Evolutionary conservation across 1,140 invertebrate species (phyloP).

Genomic region (Drosophila persimilis): DNA sequence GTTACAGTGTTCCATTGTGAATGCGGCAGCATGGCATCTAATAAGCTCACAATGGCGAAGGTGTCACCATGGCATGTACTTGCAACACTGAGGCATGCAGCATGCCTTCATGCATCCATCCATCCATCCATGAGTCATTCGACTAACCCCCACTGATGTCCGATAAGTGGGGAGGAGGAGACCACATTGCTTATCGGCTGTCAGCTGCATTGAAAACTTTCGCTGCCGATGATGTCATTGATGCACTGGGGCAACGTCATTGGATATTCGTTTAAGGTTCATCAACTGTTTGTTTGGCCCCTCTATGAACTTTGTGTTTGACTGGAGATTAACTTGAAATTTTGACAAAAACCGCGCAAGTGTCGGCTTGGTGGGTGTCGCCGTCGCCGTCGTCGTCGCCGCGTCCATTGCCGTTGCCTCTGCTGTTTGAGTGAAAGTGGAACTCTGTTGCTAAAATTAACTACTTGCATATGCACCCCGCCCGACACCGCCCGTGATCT

Average conservation of each 20-base stretch:
- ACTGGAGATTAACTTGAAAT: constrained; percentile 63
- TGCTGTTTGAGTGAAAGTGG: constrained; percentile 66
- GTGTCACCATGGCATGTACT: constrained; percentile 7
- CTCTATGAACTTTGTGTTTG: constrained; percentile 1
- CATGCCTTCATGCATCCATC: constrained; percentile 47
- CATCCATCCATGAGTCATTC: constrained; percentile 54
- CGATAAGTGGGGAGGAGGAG: constrained; percentile 18
- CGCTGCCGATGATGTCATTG: constrained; percentile 52
- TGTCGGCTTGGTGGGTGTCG: constrained; percentile 63
- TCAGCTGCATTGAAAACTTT: constrained; percentile 49
- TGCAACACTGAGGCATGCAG: background rate
- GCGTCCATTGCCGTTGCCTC: background rate
- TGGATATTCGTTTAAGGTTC: constrained; percentile 45
- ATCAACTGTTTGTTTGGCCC: constrained; percentile 57
- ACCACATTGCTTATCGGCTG: constrained; percentile 17
- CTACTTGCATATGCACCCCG: constrained; percentile 56
- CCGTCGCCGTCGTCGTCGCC: constrained; percentile 44
- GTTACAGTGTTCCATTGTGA: constrained; percentile 15
- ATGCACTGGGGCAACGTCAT: constrained; percentile 36
- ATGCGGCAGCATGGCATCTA: constrained; percentile 37
- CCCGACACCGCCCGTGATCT: constrained; percentile 7
- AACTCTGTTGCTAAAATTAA: constrained; percentile 78
- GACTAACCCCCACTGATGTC: constrained; percentile 5
- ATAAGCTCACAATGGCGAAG: constrained; percentile 45
- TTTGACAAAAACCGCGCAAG: constrained; percentile 77